Base-by-base conservation (phyloP, 2,113 vertebrate genomes). In the Silurus meridionalis region DNA sequence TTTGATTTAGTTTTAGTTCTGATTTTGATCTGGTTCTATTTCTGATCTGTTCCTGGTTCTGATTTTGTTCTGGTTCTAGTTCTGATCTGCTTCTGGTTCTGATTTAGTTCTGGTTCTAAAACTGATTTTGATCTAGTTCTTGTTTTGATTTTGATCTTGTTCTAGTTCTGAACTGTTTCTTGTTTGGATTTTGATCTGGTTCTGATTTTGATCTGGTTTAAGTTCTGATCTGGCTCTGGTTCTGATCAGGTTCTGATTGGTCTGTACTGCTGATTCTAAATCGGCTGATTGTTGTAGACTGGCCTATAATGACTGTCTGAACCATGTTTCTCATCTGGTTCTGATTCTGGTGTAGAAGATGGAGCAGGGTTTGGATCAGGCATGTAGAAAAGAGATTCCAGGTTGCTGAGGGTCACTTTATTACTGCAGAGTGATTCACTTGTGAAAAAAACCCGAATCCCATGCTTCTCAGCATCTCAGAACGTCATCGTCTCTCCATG, bases 371-470 rank as follows among this genome's bases (percentile, higher is more conserved):
- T 14, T 25, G 25, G 23, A 77, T 77, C 48, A 75, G 72, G 2
- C 3, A 46, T 52, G 13, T 15, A 3, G n/a, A 14, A 67, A 52
- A 25, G 50, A 57, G 14, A 28, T 14, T 0, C 53, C n/a, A 15
- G 6, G 19, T n/a, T 9, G n/a, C 6, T 25, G 11, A 15, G 5
- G 58, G 55, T 37, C 15, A 79, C 14, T 79, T 37, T 37, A 79
- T 79, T 79, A 79, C 53, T 9, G 25, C 77, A 28, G 77, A 79
- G 8, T 58, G 53, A 79, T 79, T 78, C 52, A 78, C 75, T 78
- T 13, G 14, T 78, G 21, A 78, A 57, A 78, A 53, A 55, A 57
- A 1, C 37, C 37, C 2, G 28, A 8, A 9, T 6, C 14, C 8
- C n/a, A 37, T 25, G 1, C 53, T 8, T 37, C 77, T 37, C 55